phyloP scores from a whole-genome alignment of 2,797 vertebrate species.

The Ispidina lecontei region DNA sequence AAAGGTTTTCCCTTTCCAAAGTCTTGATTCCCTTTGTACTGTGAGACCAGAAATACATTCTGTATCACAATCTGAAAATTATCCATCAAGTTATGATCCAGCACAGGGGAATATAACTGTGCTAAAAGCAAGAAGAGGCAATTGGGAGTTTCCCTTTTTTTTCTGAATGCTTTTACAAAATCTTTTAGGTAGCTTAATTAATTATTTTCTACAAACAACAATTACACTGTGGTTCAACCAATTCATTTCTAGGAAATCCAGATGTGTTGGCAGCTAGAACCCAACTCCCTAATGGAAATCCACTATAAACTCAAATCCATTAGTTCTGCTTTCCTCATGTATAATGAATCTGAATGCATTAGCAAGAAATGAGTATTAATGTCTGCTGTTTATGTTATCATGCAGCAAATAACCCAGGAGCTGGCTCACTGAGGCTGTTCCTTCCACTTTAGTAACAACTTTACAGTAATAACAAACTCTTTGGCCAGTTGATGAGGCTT shows the following conservation, averaged over 20 bases:
- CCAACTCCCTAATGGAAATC: background rate
- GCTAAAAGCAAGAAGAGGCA: constrained; percentile 8
- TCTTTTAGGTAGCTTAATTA: background rate
- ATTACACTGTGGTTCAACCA: background rate
- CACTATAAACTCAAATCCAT: background rate
- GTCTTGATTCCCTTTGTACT: background rate
- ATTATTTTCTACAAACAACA: constrained; percentile 22
- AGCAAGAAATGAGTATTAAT: background rate
- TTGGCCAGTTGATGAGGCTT: background rate
- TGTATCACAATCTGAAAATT: background rate
- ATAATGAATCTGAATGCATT: constrained; percentile 4
- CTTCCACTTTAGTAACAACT: background rate
- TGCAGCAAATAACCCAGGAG: background rate
- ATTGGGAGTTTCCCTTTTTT: background rate
- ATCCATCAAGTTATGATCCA: background rate
- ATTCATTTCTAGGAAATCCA: constrained; percentile 24
- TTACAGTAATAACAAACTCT: background rate
- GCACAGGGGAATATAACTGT: background rate
- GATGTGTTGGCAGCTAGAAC: constrained; percentile 9
- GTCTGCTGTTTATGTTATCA: background rate
- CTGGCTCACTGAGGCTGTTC: background rate
- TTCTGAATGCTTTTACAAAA: constrained; percentile 25
- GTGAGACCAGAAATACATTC: background rate
- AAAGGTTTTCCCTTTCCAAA: background rate
- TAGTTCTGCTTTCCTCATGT: constrained; percentile 21